A percentile compares a stretch with the other conserved stretches of the same genome.
Evolutionary conservation across 2,113 vertebrate genomes (phyloP).

Genomic region (Trachemys scripta): DNA sequence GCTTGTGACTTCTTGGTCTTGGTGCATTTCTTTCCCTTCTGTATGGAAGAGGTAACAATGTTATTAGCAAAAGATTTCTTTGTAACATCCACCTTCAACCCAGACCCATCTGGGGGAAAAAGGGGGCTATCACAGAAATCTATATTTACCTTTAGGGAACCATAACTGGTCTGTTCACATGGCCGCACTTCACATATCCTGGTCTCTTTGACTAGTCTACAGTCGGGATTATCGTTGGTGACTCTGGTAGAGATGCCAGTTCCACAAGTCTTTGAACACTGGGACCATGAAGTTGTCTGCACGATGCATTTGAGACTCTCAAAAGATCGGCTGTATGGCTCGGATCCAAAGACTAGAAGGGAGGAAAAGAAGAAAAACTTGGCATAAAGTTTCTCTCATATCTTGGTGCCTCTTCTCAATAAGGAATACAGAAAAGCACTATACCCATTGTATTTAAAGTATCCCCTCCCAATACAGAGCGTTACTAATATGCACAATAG

Average conservation of each 20-base stretch:
- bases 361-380: background rate
- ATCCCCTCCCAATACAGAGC: background rate
- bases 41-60: constrained; percentile 42
- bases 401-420: background rate
- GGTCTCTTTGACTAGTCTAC: constrained; percentile 94
- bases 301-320: constrained; percentile 93
- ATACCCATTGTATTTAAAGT: background rate
- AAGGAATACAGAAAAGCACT: background rate
- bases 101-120: background rate
- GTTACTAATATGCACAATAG: background rate
- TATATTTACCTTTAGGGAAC: constrained; percentile 91
- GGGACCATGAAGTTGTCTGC: constrained; percentile 97
- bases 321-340: constrained; percentile 85
- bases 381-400: background rate
- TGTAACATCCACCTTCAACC: background rate
- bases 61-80: constrained; percentile 10
- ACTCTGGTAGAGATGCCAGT: constrained; percentile 96
- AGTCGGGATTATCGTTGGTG: constrained; percentile 94
- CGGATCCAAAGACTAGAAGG: constrained; percentile 78
- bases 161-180: constrained; percentile 89
- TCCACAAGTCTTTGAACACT: constrained; percentile 97
- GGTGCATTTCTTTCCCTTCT: constrained; percentile 98
- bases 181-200: constrained; percentile 96
- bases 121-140: background rate
- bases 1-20: constrained; percentile 91